Evolutionary conservation across 2,888 invertebrate genomes (phyloP).

Genomic region (Acleris laterana): DNA sequence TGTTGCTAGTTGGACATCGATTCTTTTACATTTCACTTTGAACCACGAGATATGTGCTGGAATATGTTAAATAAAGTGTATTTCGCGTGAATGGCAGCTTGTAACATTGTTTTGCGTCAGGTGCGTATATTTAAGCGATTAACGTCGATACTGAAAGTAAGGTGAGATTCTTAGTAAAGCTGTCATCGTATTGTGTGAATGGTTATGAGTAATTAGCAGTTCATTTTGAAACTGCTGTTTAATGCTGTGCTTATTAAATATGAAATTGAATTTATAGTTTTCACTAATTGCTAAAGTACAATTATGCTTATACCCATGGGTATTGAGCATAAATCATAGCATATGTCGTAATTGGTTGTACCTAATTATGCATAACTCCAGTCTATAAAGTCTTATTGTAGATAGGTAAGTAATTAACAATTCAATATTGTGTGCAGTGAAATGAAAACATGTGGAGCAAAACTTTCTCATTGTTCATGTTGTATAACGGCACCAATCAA

Average conservation of each 20-base stretch:
- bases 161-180: slow-evolving; percentile 13
- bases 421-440: slow-evolving; percentile 20
- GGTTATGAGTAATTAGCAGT: slow-evolving; percentile 32
- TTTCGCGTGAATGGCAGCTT: slow-evolving; percentile 8
- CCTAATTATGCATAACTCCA: too few relatives aligned
- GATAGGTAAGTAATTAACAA: slow-evolving; percentile 11
- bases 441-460: slow-evolving; percentile 13
- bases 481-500: slow-evolving; percentile 1
- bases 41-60: slow-evolving; percentile 41
- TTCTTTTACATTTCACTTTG: slow-evolving; percentile 51
- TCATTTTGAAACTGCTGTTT: slow-evolving; percentile 2
- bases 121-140: slow-evolving; percentile 21
- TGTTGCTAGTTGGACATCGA: slow-evolving; percentile 75
- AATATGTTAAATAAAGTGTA: slow-evolving; percentile 14
- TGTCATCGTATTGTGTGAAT: slow-evolving; percentile 21
- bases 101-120: slow-evolving; percentile 4
- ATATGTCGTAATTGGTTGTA: too few relatives aligned
- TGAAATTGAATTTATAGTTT: too few relatives aligned
- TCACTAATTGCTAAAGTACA: too few relatives aligned
- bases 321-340: too few relatives aligned
- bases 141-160: slow-evolving; percentile 5
- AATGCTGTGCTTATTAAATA: too few relatives aligned
- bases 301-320: too few relatives aligned
- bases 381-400: background rate
- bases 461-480: slow-evolving; percentile 17